These are phyloP conservation scores for Chloropsis hardwickii DNA, from an alignment of 2,113 vertebrate genomes.

Conservation along the genomic window DNA sequence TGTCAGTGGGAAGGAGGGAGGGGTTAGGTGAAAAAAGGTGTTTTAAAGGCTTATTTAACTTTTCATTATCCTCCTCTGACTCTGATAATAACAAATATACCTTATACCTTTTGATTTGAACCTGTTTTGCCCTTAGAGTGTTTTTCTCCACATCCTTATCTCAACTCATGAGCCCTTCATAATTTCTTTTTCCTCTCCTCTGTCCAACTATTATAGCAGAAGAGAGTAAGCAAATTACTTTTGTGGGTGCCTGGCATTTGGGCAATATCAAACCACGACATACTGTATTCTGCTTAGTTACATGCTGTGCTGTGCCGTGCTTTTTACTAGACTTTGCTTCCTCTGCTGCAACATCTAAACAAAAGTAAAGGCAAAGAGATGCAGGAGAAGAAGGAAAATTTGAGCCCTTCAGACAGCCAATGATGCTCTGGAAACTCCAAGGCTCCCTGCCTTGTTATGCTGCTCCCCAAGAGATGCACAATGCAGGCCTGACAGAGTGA, in stretches of 20 bases:
- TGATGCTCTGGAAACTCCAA: background rate
- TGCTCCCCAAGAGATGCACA: fast-evolving
- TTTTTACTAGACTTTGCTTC: background rate
- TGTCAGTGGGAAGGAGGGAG: background rate
- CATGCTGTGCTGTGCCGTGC: background rate
- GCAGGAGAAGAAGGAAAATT: background rate
- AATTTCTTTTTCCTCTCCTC: background rate
- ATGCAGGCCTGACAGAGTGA: background rate
- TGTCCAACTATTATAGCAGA: background rate
- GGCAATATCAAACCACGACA: background rate
- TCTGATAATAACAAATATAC: background rate
- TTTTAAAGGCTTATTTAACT: background rate
- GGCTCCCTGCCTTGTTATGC: background rate
- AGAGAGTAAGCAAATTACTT: background rate
- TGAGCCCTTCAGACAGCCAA: background rate
- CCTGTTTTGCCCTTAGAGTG: background rate
- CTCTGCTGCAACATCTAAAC: background rate
- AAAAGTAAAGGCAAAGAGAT: background rate
- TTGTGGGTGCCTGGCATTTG: background rate
- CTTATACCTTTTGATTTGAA: background rate
- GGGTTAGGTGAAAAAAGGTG: background rate
- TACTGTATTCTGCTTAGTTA: background rate
- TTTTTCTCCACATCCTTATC: background rate
- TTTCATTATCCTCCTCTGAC: background rate
- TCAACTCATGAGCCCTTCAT: background rate